Evolutionary conservation across 2,888 invertebrate species (phyloP).

Genomic region (Cheilosia urbana): DNA sequence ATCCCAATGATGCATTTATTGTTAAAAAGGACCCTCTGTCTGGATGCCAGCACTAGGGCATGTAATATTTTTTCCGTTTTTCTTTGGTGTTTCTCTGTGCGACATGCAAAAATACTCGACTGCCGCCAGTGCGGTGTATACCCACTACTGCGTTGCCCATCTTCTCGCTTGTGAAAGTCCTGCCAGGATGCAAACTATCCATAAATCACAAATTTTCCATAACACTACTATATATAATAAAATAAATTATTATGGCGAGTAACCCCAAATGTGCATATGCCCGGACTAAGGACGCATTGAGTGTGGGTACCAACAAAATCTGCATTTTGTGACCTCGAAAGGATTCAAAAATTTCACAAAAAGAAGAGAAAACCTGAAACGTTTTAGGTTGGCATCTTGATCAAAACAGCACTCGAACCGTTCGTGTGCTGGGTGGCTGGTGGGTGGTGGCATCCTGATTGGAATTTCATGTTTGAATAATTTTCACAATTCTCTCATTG

Average conservation of each 20-base stretch:
- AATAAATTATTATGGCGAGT: conserved; percentile 65
- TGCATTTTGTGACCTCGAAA: conserved; percentile 36
- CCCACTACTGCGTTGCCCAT: not conserved
- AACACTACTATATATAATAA: conserved; percentile 56
- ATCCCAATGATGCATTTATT: conserved; percentile 69
- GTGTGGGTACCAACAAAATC: not conserved
- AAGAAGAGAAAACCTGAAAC: conserved; percentile 14
- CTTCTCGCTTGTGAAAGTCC: conserved; percentile 13
- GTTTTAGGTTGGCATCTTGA: conserved; percentile 66
- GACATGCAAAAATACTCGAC: conserved; percentile 57
- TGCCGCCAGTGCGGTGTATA: conserved; percentile 29
- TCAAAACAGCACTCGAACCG: conserved; percentile 54
- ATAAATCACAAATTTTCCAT: conserved; percentile 71
- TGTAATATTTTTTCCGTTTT: conserved; percentile 41
- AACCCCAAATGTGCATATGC: conserved; percentile 36
- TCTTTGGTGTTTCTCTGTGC: conserved; percentile 1
- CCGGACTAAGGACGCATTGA: not conserved
- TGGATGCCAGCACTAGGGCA: conserved; percentile 48
- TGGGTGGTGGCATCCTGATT: conserved; percentile 55
- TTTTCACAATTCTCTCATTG: conserved; percentile 63
- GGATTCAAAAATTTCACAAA: conserved; percentile 19
- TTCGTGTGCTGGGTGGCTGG: conserved; percentile 13
- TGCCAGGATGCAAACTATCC: conserved; percentile 55
- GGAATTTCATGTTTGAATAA: conserved; percentile 73
- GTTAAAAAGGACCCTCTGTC: conserved; percentile 55